phyloP scores from a whole-genome alignment of 2,113 vertebrate species.

The Forbesichthys papilliferus region DNA sequence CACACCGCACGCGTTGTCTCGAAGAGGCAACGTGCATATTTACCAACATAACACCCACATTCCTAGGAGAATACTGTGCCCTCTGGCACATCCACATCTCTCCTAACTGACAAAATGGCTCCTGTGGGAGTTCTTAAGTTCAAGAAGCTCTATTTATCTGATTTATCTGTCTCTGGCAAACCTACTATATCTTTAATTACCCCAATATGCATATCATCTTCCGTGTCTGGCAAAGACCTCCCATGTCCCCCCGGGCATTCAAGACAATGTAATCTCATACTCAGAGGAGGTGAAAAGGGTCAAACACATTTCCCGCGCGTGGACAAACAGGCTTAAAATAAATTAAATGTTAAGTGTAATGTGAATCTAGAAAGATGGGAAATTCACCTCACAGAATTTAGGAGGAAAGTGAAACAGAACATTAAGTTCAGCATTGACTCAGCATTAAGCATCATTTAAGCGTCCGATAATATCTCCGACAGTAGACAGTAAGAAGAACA shows the following conservation, averaged over 20 bases:
- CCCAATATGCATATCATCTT: background rate
- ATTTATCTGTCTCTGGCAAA: too few relatives aligned
- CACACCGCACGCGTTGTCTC: too few relatives aligned
- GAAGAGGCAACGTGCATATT: too few relatives aligned
- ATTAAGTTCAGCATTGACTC: too few relatives aligned
- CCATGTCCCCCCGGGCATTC: background rate
- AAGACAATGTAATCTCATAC: background rate
- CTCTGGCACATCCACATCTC: too few relatives aligned
- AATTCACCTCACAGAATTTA: conserved; percentile 26
- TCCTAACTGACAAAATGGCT: too few relatives aligned
- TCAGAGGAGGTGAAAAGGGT: background rate
- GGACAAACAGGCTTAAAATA: background rate
- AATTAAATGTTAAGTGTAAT: conserved; percentile 14
- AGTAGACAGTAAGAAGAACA: too few relatives aligned
- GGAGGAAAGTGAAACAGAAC: conserved; percentile 13
- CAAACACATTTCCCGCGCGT: background rate
- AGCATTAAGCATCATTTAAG: too few relatives aligned
- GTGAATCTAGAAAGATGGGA: conserved; percentile 17
- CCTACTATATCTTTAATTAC: too few relatives aligned
- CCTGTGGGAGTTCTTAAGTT: too few relatives aligned
- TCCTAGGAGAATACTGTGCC: background rate
- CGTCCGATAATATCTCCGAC: too few relatives aligned
- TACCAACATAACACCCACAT: background rate
- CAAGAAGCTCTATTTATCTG: too few relatives aligned
- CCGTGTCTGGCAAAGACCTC: background rate